phyloP scores from a whole-genome alignment of 2,888 invertebrate genomes.

The Hydrotaea cyrtoneurina region DNA sequence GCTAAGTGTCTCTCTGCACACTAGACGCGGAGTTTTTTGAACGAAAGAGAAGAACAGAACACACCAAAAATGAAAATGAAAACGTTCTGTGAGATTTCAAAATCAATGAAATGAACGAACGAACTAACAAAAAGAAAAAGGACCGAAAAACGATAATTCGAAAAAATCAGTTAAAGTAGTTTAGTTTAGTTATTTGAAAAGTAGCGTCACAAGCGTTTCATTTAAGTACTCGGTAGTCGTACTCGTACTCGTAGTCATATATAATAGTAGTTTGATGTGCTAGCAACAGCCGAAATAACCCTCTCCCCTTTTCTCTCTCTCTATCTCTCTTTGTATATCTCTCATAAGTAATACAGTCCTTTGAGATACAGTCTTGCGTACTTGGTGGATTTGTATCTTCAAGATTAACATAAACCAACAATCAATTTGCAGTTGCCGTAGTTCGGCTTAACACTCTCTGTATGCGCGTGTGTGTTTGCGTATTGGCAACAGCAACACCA shows the following conservation, averaged over 20 bases:
- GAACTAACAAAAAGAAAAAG: background rate
- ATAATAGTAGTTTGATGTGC: background rate
- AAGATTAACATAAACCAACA: background rate
- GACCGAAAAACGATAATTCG: background rate
- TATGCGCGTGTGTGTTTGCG: background rate
- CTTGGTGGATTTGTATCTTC: background rate
- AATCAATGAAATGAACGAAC: background rate
- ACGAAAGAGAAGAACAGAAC: background rate
- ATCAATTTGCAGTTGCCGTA: constrained; percentile 29
- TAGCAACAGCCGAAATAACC: background rate
- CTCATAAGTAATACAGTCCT: background rate
- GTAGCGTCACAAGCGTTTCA: background rate
- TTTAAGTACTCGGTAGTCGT: background rate
- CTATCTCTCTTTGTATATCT: background rate
- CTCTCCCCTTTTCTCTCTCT: background rate
- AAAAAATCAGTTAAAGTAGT: constrained; percentile 19
- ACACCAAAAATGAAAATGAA: no score
- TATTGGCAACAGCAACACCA: background rate
- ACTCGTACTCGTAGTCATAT: no score
- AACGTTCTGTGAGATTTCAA: constrained; percentile 6
- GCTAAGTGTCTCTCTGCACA: background rate
- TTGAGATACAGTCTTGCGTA: constrained; percentile 12
- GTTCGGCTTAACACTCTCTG: background rate
- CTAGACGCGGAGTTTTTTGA: constrained; percentile 2
- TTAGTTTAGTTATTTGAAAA: constrained; percentile 12